Conservation (phyloP, 2,888 invertebrate genomes). For the Nomada fabriciana region DNA sequence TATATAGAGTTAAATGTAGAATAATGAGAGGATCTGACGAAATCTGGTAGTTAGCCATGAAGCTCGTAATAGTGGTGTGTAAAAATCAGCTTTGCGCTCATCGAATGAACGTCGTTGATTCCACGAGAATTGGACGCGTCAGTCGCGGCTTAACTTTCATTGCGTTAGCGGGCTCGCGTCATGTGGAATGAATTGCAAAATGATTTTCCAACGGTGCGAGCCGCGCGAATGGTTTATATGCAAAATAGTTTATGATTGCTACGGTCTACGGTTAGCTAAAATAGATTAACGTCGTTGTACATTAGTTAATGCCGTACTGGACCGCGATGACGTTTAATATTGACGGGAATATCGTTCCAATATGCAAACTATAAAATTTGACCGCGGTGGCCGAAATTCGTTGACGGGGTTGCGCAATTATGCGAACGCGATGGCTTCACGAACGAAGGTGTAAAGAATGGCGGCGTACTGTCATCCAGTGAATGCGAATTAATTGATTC, state of each 20-base stretch:
- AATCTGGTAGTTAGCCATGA: background rate
- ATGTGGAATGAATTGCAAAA: slow-evolving; percentile 69
- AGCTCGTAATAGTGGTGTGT: background rate
- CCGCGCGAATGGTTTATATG: slow-evolving; percentile 70
- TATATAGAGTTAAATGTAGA: no score
- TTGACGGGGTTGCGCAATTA: slow-evolving; percentile 52
- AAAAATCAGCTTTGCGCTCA: slow-evolving; percentile 30
- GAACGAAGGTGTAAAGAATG: background rate
- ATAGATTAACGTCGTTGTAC: slow-evolving; percentile 76
- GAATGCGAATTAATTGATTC: background rate
- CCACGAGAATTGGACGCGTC: slow-evolving; percentile 45
- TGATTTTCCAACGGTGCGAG: slow-evolving; percentile 65
- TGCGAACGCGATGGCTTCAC: slow-evolving; percentile 1
- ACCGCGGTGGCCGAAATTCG: slow-evolving; percentile 55
- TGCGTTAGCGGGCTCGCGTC: slow-evolving; percentile 53
- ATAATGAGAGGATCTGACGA: background rate
- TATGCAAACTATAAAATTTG: slow-evolving; percentile 70
- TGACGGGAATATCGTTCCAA: slow-evolving; percentile 72
- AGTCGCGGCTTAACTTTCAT: slow-evolving; percentile 51
- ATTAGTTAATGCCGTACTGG: slow-evolving; percentile 74
- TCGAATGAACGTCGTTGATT: slow-evolving; percentile 53
- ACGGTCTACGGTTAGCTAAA: slow-evolving; percentile 73
- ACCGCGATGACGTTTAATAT: slow-evolving; percentile 72
- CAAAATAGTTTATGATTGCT: slow-evolving; percentile 77
- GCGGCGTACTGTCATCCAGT: background rate